Percentiles rank a stretch among this genome's conserved stretches.
These are phyloP conservation scores for Philaenus spumarius DNA, from an alignment of 1,140 invertebrate genomes.

Conservation along the genomic window DNA sequence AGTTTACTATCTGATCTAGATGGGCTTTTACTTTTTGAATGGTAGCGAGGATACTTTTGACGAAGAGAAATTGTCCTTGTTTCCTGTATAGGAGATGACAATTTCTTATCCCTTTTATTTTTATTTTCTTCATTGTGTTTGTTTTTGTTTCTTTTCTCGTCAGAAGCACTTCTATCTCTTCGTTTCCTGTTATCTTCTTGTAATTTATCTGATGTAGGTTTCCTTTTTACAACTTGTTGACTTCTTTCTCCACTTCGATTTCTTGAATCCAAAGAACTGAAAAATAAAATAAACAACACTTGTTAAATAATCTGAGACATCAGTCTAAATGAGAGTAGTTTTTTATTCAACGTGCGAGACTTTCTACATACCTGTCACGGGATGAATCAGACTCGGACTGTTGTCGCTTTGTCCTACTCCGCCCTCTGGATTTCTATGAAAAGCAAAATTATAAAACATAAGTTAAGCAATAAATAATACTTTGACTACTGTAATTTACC, in stretches of 20 bases:
- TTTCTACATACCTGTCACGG: no score
- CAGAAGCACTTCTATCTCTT: conserved; percentile 1
- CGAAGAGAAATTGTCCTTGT: not conserved
- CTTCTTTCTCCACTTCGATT: conserved; percentile 9
- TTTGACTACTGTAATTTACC: no score
- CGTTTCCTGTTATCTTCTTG: not conserved
- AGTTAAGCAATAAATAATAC: no score
- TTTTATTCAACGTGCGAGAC: no score
- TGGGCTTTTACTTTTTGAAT: conserved; percentile 2
- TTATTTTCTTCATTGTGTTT: no score
- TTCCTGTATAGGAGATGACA: not conserved
- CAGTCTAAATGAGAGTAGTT: no score
- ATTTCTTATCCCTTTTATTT: not conserved
- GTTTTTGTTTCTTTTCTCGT: conserved; percentile 6
- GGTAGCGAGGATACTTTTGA: not conserved
- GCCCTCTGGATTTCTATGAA: no score
- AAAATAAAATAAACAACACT: not conserved
- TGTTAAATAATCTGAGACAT: no score
- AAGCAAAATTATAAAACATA: no score
- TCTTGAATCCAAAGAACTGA: not conserved
- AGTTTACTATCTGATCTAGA: not conserved
- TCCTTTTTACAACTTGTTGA: conserved; percentile 1
- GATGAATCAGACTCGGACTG: no score
- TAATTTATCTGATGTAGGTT: not conserved
- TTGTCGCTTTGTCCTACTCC: no score